phyloP scores from a whole-genome alignment of 2,888 invertebrate species.

The Homarus gammarus region DNA sequence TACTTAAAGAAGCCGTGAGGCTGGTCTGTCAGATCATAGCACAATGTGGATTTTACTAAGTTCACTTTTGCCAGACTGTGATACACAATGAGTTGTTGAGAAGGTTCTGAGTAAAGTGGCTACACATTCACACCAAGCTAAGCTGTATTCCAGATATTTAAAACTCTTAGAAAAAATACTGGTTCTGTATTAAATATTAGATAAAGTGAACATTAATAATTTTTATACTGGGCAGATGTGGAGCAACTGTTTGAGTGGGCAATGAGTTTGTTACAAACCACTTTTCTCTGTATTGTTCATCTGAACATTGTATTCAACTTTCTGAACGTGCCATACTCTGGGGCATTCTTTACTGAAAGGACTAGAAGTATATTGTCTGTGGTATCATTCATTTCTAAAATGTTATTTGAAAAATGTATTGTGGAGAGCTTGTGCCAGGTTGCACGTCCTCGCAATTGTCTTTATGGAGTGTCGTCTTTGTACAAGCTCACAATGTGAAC shows the following conservation, averaged over 20 bases:
- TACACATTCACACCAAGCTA: not conserved
- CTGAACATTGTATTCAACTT: not conserved
- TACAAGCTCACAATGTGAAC: not conserved
- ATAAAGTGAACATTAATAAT: not conserved
- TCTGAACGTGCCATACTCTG: conserved; percentile 13
- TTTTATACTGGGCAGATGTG: not conserved
- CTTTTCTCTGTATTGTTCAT: not conserved
- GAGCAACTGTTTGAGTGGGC: no score
- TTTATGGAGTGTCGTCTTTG: no score
- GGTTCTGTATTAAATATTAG: not conserved
- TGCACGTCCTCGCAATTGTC: no score
- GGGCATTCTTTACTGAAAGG: conserved; percentile 4
- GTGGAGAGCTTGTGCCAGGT: not conserved
- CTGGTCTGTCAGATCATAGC: not conserved
- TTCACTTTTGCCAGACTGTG: conserved; percentile 9
- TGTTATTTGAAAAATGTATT: not conserved
- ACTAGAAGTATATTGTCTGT: not conserved
- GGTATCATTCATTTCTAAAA: not conserved
- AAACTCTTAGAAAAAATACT: not conserved
- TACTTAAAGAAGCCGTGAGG: not conserved
- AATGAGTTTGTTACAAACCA: not conserved
- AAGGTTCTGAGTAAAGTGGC: not conserved
- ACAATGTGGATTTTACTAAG: not conserved
- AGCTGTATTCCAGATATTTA: not conserved
- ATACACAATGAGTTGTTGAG: not conserved